A percentile compares a stretch with the other conserved stretches of the same genome.
Evolutionary conservation across 2,888 invertebrate species (phyloP).

Genomic region (Philereme vetulata): DNA sequence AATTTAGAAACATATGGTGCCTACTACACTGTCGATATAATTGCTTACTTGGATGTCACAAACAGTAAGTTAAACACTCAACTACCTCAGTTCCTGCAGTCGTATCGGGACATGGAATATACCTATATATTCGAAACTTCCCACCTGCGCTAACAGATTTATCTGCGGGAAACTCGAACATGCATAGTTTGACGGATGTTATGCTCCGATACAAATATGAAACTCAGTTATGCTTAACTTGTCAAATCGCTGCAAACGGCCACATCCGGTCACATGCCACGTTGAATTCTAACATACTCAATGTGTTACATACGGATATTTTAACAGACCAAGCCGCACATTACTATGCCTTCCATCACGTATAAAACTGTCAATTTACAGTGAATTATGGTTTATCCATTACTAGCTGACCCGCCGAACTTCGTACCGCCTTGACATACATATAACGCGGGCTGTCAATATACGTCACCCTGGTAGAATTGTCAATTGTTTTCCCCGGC

Average conservation of each 20-base stretch:
- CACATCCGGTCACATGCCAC: conserved; percentile 18
- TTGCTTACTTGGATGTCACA: conserved; percentile 25
- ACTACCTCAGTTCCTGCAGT: conserved; percentile 32
- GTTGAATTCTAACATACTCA: conserved; percentile 18
- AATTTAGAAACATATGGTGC: no score
- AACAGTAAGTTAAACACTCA: conserved; percentile 34
- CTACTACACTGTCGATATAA: conserved; percentile 14
- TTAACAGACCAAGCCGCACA: conserved; percentile 1
- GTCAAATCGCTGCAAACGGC: conserved; percentile 28
- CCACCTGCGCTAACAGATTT: conserved; percentile 47
- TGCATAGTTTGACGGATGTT: conserved; percentile 40
- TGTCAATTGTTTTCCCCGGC: no score
- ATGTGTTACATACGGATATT: conserved; percentile 9
- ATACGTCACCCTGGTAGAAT: no score
- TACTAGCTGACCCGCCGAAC: no score
- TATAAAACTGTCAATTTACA: not conserved
- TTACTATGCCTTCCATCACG: not conserved
- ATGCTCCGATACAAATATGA: conserved; percentile 44
- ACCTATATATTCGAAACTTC: conserved; percentile 40
- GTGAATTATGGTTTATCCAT: not conserved
- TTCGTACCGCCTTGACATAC: no score
- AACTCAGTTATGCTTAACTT: conserved; percentile 41
- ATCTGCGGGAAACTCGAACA: conserved; percentile 37
- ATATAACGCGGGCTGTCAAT: no score
- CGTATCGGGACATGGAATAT: conserved; percentile 39